Percentiles rank a stretch among this genome's conserved stretches.
phyloP scores from a whole-genome alignment of 2,113 vertebrate genomes.

The Campylomormyrus numenius region DNA sequence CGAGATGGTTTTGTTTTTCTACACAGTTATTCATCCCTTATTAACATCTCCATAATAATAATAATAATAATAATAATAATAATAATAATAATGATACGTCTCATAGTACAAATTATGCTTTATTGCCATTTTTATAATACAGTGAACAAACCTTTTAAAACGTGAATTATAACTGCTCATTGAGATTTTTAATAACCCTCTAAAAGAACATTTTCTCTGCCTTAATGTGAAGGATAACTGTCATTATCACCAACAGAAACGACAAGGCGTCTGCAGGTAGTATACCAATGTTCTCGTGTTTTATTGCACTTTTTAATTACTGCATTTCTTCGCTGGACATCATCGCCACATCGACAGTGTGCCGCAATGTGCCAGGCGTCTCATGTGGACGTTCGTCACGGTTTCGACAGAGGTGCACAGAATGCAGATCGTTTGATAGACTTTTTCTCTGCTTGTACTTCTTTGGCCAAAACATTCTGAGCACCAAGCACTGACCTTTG shows the following conservation, averaged over 20 bases:
- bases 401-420: not conserved
- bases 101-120: conserved; percentile 2
- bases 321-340: not conserved
- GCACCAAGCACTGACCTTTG: not conserved
- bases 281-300: not conserved
- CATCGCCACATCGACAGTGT: not conserved
- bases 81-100: not conserved
- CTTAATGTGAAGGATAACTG: not conserved
- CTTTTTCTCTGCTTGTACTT: not conserved
- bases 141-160: not conserved
- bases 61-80: not conserved
- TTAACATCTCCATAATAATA: not conserved
- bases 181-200: not conserved
- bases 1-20: not conserved
- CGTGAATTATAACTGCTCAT: not conserved
- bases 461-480: not conserved
- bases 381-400: not conserved
- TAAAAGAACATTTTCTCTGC: not conserved
- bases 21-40: not conserved
- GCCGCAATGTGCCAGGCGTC: not conserved
- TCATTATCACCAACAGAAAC: not conserved
- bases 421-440: not conserved
- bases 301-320: conserved; percentile 12
- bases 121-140: conserved; percentile 6
- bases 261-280: not conserved